phyloP scores from a whole-genome alignment of 1,140 invertebrate genomes.

The Drosophila equinoxialis region DNA sequence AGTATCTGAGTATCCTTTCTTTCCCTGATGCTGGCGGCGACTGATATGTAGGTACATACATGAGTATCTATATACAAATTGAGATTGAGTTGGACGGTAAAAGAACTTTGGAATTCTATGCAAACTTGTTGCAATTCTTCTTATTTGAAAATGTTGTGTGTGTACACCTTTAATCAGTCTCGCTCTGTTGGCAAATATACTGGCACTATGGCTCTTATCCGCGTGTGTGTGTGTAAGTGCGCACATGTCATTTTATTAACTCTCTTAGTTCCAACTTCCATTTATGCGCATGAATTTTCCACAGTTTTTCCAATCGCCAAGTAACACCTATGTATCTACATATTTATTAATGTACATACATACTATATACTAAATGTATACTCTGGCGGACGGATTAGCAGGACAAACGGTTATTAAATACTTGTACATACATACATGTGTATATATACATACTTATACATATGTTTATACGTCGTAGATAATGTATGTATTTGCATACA shows the following conservation, averaged over 20 bases:
- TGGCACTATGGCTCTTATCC: neutral
- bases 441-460: too few relatives aligned
- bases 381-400: neutral
- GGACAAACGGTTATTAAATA: neutral
- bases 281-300: conserved; percentile 52
- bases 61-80: neutral
- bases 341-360: conserved; percentile 12
- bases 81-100: neutral
- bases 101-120: conserved; percentile 11
- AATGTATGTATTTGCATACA: neutral
- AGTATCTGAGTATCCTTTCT: neutral
- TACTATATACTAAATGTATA: conserved; percentile 4
- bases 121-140: conserved; percentile 22
- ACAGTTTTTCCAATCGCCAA: conserved; percentile 40
- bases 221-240: neutral
- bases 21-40: neutral
- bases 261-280: conserved; percentile 46
- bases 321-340: conserved; percentile 15
- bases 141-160: conserved; percentile 15
- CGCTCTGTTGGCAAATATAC: conserved; percentile 8
- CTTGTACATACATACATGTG: neutral
- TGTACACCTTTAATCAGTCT: conserved; percentile 10
- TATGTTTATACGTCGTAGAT: neutral
- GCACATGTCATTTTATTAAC: conserved; percentile 11
- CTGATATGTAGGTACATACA: neutral